Base-by-base conservation (phyloP, 2,888 invertebrate species). In the Lapara coniferarum region DNA sequence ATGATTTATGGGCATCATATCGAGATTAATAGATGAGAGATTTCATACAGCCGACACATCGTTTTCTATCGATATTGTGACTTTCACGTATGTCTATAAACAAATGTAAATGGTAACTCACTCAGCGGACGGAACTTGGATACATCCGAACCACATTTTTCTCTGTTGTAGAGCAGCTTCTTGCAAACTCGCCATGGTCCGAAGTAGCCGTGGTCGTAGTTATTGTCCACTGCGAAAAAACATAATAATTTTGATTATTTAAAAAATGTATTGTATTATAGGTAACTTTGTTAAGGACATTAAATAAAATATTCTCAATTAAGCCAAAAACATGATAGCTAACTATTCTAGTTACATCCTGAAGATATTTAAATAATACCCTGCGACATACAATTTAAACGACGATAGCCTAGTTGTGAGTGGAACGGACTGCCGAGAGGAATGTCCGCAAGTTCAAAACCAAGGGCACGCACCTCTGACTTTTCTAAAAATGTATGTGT, bases 161-260 rank as follows among this genome's bases (percentile, higher is more conserved):
- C 97, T 78, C 97, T 94, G 89, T 97, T 96, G 93, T 97, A 97
- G 13, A 96, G 94, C 77, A 97, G 92, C 82, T 95, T 95, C 91
- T 97, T 97, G 95, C 98, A 98, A 71, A 97, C 96, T 81, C 96
- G 96, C 96, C 98, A 98, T 83, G 97, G 97, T 73, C 98, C 97
- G 85, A 97, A 98, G 91, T 98, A 97, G 63, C 98, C 98, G 76
- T 95, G 95, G 86, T 97, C 97, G 80, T 95, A 95, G 81, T 95
- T 96, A 77, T 94, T 94, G 70, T 95, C 95, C 82, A 95, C 96
- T 96, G 94, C 78, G 86, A 88, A 73, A 70, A 75, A 75, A 74
- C 68, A 56, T 53, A 53, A 53, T 16, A 16, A 16, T n/a, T 14
- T 25, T 25, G 25, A 25, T 25, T 25, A 55, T 16, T 3, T 19